Evolutionary conservation across 2,888 invertebrate genomes (phyloP).

Genomic region (Drepana falcataria): DNA sequence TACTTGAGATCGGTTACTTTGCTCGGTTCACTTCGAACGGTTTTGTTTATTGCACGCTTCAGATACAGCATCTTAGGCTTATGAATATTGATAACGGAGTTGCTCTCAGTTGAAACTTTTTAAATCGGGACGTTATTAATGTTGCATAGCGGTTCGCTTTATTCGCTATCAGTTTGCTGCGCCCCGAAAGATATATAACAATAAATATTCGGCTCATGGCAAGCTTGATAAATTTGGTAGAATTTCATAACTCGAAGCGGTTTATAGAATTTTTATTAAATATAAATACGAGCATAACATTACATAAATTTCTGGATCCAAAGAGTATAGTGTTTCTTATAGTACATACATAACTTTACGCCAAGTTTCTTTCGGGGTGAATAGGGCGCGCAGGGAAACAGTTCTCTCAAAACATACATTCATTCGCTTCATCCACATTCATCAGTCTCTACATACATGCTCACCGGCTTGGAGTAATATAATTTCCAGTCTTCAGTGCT

Average conservation of each 20-base stretch:
- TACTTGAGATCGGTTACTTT: conserved; percentile 58
- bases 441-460: too few species aligned
- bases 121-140: conserved; percentile 55
- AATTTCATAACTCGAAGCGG: background rate
- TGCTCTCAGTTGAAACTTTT: conserved; percentile 60
- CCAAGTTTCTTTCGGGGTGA: too few species aligned
- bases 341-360: too few species aligned
- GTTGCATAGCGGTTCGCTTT: conserved; percentile 40
- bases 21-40: conserved; percentile 46
- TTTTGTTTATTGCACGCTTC: conserved; percentile 73
- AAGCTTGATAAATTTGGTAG: background rate
- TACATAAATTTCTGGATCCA: too few species aligned
- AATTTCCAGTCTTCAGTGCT: too few species aligned
- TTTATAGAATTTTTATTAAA: too few species aligned
- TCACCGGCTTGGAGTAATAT: too few species aligned
- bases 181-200: background rate
- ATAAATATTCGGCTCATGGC: background rate
- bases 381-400: too few species aligned
- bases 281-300: too few species aligned
- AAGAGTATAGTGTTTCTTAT: too few species aligned
- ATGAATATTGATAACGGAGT: conserved; percentile 73
- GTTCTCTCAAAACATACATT: too few species aligned
- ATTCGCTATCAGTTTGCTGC: conserved; percentile 36
- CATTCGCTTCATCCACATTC: too few species aligned
- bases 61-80: conserved; percentile 60